Conservation (phyloP, 1,140 invertebrate genomes). For the Apis florea region DNA sequence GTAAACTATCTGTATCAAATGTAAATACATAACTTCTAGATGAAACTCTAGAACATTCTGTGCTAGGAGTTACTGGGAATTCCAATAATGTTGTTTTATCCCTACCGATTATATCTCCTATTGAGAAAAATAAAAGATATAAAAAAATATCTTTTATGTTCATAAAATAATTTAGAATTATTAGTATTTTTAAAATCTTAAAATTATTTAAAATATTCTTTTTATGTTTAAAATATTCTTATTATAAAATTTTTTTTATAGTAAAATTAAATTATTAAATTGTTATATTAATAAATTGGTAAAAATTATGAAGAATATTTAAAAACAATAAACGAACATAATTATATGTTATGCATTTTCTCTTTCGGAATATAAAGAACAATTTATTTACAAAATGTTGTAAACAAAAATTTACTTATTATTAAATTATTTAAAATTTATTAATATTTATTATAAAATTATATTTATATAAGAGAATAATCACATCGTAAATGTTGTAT, state of each 20-base stretch:
- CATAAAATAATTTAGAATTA: neutral
- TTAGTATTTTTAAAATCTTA: neutral
- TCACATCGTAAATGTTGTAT: neutral
- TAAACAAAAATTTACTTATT: too few species aligned
- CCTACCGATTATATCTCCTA: slow-evolving; percentile 67
- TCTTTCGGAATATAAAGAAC: neutral
- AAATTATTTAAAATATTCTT: neutral
- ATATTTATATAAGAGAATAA: neutral
- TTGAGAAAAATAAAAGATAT: neutral
- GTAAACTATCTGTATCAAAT: slow-evolving; percentile 84
- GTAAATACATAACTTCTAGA: slow-evolving; percentile 86
- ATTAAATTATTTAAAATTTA: neutral
- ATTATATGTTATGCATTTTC: neutral
- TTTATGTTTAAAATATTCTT: neutral
- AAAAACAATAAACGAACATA: neutral
- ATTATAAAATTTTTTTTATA: neutral
- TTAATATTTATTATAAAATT: neutral
- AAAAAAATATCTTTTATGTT: neutral
- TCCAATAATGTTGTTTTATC: slow-evolving; percentile 80
- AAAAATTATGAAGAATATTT: neutral
- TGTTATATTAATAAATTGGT: neutral
- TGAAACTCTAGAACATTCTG: slow-evolving; percentile 86
- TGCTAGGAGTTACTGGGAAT: slow-evolving; percentile 85
- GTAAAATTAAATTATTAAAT: neutral
- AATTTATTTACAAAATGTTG: neutral